Evolutionary conservation across 2,113 vertebrate genomes (phyloP).

Genomic region (Sprattus sprattus): DNA sequence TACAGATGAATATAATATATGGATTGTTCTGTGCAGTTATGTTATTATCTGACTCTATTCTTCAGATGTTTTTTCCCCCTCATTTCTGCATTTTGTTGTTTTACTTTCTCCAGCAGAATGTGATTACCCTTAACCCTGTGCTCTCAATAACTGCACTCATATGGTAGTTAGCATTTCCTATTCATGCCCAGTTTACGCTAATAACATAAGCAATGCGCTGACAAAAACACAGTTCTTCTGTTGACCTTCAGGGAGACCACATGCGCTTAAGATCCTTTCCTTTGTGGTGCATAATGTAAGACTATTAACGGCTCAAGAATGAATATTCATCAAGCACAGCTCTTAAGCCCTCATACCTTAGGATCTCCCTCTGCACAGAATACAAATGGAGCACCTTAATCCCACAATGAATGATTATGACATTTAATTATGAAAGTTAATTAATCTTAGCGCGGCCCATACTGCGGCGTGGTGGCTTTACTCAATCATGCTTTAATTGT

Average conservation of each 20-base stretch:
- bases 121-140: neutral
- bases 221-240: neutral
- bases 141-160: neutral
- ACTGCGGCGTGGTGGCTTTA: neutral
- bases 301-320: neutral
- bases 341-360: neutral
- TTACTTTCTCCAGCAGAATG: neutral
- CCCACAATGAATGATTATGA: neutral
- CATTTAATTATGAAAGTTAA: constrained; percentile 17
- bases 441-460: neutral
- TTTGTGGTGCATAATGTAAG: neutral
- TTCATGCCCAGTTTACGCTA: neutral
- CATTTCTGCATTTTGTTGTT: neutral
- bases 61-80: neutral
- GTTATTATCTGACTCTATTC: neutral
- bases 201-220: neutral
- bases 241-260: neutral
- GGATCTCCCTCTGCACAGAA: neutral
- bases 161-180: neutral
- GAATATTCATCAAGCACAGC: neutral
- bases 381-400: neutral
- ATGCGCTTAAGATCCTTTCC: neutral
- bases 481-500: constrained; percentile 13
- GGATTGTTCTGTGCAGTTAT: too few relatives aligned
- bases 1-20: neutral